Evolutionary conservation across 2,797 vertebrate genomes (phyloP).

Genomic region (Taenioides sp.): DNA sequence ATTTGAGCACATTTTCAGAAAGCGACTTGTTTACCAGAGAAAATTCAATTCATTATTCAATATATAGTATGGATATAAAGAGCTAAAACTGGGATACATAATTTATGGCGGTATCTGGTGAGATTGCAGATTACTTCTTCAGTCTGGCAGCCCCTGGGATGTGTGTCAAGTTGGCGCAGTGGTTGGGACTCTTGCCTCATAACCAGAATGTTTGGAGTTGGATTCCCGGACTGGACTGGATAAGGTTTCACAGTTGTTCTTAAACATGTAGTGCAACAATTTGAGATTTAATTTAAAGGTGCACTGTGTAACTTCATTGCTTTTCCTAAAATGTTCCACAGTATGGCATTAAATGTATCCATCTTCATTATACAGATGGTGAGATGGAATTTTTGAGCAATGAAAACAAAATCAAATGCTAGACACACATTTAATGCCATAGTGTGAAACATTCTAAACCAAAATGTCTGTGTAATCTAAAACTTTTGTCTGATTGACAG

Average conservation of each 20-base stretch:
- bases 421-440: not conserved
- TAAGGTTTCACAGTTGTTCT: too few relatives aligned
- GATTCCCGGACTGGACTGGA: too few relatives aligned
- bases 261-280: too few relatives aligned
- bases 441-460: not conserved
- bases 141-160: not conserved
- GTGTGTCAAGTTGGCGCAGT: not conserved
- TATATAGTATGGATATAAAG: constrained; percentile 1
- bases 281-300: not conserved
- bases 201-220: not conserved
- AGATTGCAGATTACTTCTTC: not conserved
- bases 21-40: not conserved
- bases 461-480: too few relatives aligned
- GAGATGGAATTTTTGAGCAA: too few relatives aligned
- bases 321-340: not conserved
- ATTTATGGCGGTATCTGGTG: constrained; percentile 1
- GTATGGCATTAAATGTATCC: not conserved
- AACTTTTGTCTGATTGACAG: too few relatives aligned
- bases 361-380: not conserved
- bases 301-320: not conserved
- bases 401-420: too few relatives aligned
- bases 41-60: constrained; percentile 7
- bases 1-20: not conserved
- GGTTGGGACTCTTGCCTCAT: not conserved
- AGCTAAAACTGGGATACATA: not conserved